Percentiles rank a stretch among this genome's conserved stretches.
Conservation (phyloP, 92 coral and sea anemone genomes). For the Phenganax subtilis region DNA sequence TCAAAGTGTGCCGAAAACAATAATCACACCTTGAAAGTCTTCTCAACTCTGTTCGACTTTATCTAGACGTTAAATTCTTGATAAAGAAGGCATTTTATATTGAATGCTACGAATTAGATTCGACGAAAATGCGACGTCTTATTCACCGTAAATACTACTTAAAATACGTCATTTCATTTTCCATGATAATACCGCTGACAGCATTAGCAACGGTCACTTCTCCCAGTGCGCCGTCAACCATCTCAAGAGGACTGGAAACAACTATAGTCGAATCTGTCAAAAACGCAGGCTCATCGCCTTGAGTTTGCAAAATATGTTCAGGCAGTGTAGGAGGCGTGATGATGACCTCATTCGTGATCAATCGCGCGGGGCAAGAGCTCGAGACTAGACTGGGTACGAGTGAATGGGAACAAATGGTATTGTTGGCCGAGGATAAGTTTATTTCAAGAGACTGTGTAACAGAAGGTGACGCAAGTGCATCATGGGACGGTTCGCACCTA, state of each 20-base stretch:
- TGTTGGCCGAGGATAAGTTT: conserved; percentile 24
- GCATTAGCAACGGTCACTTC: conserved; percentile 32
- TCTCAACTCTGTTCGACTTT: too few relatives aligned
- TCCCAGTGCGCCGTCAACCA: conserved; percentile 12
- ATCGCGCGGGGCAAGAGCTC: conserved; percentile 34
- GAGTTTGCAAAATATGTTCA: conserved; percentile 81
- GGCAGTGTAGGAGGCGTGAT: conserved; percentile 85
- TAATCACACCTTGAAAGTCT: too few relatives aligned
- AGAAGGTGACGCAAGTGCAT: conserved; percentile 10
- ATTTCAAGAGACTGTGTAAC: conserved; percentile 35
- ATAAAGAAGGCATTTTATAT: neutral
- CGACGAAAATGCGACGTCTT: neutral
- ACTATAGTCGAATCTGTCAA: conserved; percentile 23
- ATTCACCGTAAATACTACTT: neutral
- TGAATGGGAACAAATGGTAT: conserved; percentile 20
- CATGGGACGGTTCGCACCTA: conserved; percentile 2
- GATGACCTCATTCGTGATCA: conserved; percentile 54
- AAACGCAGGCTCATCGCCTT: conserved; percentile 63
- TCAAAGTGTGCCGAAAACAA: too few relatives aligned
- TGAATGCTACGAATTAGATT: neutral
- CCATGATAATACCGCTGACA: conserved; percentile 24
- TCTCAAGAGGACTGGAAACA: conserved; percentile 23
- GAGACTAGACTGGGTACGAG: conserved; percentile 40
- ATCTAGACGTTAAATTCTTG: too few relatives aligned
- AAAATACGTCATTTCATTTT: conserved; percentile 26